Evolutionary conservation across 2,113 vertebrate species (phyloP).

Genomic region (Anser cygnoides): DNA sequence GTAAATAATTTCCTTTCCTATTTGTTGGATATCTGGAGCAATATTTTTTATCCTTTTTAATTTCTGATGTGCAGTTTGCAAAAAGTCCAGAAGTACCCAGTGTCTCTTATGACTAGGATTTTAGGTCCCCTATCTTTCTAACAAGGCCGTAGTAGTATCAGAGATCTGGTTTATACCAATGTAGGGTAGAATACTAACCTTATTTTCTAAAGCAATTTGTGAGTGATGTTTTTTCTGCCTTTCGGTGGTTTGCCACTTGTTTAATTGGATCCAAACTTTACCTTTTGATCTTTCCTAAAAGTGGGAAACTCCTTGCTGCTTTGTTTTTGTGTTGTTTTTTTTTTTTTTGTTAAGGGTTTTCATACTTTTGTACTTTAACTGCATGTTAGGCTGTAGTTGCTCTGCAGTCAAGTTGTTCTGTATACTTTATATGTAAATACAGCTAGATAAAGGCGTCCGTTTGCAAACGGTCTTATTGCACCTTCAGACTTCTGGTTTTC

Average conservation of each 20-base stretch:
- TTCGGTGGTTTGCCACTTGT: background rate
- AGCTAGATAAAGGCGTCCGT: background rate
- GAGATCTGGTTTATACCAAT: background rate
- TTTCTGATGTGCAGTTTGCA: constrained; percentile 8
- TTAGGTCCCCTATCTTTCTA: background rate
- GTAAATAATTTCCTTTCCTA: background rate
- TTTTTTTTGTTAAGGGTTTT: background rate
- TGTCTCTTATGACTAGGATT: background rate
- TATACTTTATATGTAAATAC: background rate
- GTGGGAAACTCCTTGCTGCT: background rate
- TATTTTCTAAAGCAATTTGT: background rate
- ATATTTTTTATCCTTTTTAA: background rate
- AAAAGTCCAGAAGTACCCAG: background rate
- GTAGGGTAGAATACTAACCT: background rate
- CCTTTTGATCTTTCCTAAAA: background rate
- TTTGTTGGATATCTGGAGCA: background rate
- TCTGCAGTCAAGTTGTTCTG: background rate
- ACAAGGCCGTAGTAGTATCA: background rate
- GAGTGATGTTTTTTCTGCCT: background rate
- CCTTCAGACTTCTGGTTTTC: background rate
- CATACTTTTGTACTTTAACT: background rate
- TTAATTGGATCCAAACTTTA: background rate
- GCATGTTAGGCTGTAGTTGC: background rate
- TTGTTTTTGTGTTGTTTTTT: background rate
- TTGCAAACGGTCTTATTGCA: background rate